phyloP scores from a whole-genome alignment of 2,113 vertebrate species.

The Myotis lucifugus region DNA sequence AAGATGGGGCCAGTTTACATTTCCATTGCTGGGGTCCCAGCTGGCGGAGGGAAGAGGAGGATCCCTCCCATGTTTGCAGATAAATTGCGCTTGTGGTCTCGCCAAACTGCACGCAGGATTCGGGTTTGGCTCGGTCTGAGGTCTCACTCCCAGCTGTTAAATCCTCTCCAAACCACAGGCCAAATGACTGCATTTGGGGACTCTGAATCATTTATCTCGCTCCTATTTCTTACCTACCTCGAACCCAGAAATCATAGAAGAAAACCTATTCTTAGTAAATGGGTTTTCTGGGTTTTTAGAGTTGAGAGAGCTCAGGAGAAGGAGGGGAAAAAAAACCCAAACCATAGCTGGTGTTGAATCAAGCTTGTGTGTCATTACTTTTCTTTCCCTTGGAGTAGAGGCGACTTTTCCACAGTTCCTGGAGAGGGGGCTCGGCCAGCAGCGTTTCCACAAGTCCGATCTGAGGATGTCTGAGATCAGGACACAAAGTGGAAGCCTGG shows the following conservation, averaged over 20 bases:
- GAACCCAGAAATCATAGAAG: conserved; percentile 48
- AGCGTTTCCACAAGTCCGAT: neutral
- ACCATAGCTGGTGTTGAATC: neutral
- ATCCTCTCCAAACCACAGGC: conserved; percentile 60
- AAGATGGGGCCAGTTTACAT: neutral
- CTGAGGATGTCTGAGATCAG: neutral
- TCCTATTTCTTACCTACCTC: conserved; percentile 55
- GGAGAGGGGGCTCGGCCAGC: neutral
- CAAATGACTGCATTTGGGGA: neutral
- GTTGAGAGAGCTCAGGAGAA: neutral
- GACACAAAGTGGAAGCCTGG: neutral
- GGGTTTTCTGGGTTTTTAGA: conserved; percentile 42
- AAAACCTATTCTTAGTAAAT: conserved; percentile 51
- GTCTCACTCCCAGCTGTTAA: conserved; percentile 40
- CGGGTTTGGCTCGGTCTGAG: neutral
- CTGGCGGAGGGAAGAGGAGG: neutral
- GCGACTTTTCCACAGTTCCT: neutral
- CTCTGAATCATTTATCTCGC: conserved; percentile 30
- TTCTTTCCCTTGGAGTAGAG: neutral
- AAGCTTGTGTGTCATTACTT: too few species aligned
- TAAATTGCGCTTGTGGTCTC: neutral
- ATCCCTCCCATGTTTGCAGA: neutral
- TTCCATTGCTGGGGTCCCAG: conserved; percentile 39
- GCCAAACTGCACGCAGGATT: neutral
- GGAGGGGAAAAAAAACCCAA: rapidly evolving